These are phyloP conservation scores for Trichonephila clavata DNA, from an alignment of 1,140 invertebrate genomes.

Conservation along the genomic window DNA sequence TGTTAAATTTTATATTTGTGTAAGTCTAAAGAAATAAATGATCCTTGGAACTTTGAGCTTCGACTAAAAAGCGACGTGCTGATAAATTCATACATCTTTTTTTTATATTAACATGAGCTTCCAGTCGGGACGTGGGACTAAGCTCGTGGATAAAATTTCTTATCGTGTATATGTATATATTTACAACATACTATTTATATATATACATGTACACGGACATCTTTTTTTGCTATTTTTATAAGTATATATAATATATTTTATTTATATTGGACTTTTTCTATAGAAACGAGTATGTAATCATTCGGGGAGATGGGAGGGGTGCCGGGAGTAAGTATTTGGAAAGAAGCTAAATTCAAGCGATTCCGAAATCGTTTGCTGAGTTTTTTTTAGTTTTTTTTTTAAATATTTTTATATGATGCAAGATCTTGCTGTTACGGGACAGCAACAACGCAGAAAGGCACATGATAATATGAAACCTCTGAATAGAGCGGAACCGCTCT, in stretches of 20 bases:
- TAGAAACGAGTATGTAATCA: conserved; percentile 73
- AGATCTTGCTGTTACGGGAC: conserved; percentile 73
- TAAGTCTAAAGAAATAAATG: conserved; percentile 32
- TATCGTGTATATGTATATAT: conserved; percentile 72
- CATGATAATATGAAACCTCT: conserved; percentile 77
- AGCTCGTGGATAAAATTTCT: conserved; percentile 69
- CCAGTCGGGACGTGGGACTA: conserved; percentile 71
- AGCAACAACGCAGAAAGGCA: conserved; percentile 77
- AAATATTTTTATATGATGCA: conserved; percentile 64
- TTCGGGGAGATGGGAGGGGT: conserved; percentile 60
- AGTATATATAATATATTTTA: conserved; percentile 70
- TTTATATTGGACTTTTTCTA: conserved; percentile 75
- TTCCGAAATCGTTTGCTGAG: conserved; percentile 74
- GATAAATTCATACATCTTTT: conserved; percentile 52
- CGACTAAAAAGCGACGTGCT: conserved; percentile 72
- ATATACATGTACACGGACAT: conserved; percentile 74
- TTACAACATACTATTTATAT: conserved; percentile 65
- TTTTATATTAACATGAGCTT: conserved; percentile 72
- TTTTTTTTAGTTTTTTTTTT: background rate
- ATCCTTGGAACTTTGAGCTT: conserved; percentile 62
- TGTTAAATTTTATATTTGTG: background rate
- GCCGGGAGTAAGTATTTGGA: conserved; percentile 37
- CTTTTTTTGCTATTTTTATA: conserved; percentile 64
- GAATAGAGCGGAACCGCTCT: conserved; percentile 67
- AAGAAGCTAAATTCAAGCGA: conserved; percentile 76